Conservation (phyloP, 2,797 vertebrate species). For the Poecilia velifera region DNA sequence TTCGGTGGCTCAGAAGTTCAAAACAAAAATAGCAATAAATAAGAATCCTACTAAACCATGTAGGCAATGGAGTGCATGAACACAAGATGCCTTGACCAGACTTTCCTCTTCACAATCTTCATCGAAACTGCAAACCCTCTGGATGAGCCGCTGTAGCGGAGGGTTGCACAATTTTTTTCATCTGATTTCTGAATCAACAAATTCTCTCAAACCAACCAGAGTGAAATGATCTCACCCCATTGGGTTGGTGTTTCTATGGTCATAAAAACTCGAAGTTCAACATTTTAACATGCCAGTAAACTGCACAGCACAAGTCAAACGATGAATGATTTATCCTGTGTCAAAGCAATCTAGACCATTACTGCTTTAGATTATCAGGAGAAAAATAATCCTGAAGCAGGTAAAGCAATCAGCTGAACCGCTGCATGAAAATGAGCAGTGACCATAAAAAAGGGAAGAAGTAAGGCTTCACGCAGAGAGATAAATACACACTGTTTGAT, state of each 20-base stretch:
- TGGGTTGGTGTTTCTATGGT: background rate
- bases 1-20: slow-evolving; percentile 73
- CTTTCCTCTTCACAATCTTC: slow-evolving; percentile 23
- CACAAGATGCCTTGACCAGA: slow-evolving; percentile 39
- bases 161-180: background rate
- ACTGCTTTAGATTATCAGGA: slow-evolving; percentile 19
- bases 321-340: background rate
- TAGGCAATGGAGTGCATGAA: slow-evolving; percentile 44
- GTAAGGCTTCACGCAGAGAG: slow-evolving; percentile 70
- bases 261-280: background rate
- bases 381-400: slow-evolving; percentile 27
- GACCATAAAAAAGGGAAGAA: slow-evolving; percentile 56
- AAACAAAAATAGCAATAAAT: slow-evolving; percentile 65
- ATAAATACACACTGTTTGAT: slow-evolving; percentile 78
- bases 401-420: slow-evolving; percentile 34
- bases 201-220: background rate
- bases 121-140: slow-evolving; percentile 19
- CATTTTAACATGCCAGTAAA: slow-evolving; percentile 3
- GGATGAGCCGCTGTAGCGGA: background rate
- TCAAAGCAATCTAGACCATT: slow-evolving; percentile 10
- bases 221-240: background rate
- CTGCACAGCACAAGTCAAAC: slow-evolving; percentile 13
- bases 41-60: slow-evolving; percentile 51
- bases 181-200: background rate
- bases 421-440: slow-evolving; percentile 48